These are phyloP conservation scores for Tokudaia muenninki DNA, from an alignment of 2,797 vertebrate species.

Conservation along the genomic window DNA sequence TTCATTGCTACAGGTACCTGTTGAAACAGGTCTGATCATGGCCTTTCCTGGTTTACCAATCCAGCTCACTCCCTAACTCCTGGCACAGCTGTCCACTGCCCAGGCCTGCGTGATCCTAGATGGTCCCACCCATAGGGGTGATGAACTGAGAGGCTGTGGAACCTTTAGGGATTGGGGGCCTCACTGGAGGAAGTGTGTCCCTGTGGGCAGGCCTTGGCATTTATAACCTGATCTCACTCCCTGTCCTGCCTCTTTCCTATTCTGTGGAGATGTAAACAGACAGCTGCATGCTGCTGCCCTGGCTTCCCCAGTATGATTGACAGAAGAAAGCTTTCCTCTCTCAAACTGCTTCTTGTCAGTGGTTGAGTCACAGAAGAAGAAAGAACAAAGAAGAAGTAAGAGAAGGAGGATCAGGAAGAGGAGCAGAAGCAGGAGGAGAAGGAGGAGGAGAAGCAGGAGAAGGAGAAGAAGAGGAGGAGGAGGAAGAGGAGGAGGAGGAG, in stretches of 20 bases:
- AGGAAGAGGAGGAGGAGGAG: too few species aligned
- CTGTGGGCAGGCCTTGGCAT: not conserved
- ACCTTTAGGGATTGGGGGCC: not conserved
- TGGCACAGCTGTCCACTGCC: not conserved
- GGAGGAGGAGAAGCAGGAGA: too few species aligned
- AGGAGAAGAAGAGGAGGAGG: too few species aligned
- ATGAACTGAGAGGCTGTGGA: not conserved
- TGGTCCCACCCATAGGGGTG: not conserved
- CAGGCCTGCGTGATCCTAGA: too few species aligned
- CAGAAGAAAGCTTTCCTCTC: not conserved
- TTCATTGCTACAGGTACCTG: not conserved
- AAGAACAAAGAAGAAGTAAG: too few species aligned
- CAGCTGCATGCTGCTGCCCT: not conserved
- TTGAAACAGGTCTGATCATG: not conserved
- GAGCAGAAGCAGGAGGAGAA: too few species aligned
- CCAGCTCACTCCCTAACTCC: not conserved
- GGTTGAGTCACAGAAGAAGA: not conserved
- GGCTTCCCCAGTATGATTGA: not conserved
- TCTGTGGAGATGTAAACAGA: not conserved
- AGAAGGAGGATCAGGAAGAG: too few species aligned
- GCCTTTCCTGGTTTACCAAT: not conserved
- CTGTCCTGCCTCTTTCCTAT: not conserved
- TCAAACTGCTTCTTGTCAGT: not conserved
- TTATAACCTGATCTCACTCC: not conserved
- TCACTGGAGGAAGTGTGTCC: not conserved